Percentiles rank a stretch among this genome's conserved stretches.
Conservation (phyloP, 2,797 vertebrate species). For the Chaunax sp. region DNA sequence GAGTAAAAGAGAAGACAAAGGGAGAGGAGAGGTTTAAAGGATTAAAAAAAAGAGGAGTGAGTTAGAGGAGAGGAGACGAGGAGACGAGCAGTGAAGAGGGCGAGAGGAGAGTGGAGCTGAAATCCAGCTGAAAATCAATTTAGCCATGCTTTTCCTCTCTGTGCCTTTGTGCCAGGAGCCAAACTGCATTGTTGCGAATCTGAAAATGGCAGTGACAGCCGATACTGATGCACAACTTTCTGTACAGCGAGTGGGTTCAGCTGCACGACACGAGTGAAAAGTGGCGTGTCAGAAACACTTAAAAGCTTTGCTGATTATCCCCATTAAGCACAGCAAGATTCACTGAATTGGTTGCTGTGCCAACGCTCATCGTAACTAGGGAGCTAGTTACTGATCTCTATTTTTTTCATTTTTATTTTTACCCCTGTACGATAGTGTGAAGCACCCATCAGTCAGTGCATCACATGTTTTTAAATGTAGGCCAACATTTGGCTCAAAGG, state of each 20-base stretch:
- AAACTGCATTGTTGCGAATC: conserved; percentile 54
- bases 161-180: conserved; percentile 42
- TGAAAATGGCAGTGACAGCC: conserved; percentile 55
- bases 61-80: conserved; percentile 17
- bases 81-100: conserved; percentile 26
- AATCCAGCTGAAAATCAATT: conserved; percentile 72
- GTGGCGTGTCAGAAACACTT: conserved; percentile 33
- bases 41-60: neutral
- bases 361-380: conserved; percentile 33
- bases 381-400: conserved; percentile 27
- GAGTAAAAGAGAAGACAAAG: neutral
- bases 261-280: conserved; percentile 19
- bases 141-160: conserved; percentile 29
- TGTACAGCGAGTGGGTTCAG: conserved; percentile 11
- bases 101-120: conserved; percentile 40
- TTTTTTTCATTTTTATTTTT: conserved; percentile 23
- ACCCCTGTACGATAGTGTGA: neutral
- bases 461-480: neutral
- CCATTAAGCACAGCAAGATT: conserved; percentile 18
- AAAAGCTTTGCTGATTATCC: conserved; percentile 20
- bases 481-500: neutral
- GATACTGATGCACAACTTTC: conserved; percentile 25
- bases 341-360: conserved; percentile 37
- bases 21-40: neutral
- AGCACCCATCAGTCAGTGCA: neutral